A percentile compares a stretch with the other conserved stretches of the same genome.
Evolutionary conservation across 2,797 vertebrate species (phyloP).

Genomic region (Onychomys arenicola): DNA sequence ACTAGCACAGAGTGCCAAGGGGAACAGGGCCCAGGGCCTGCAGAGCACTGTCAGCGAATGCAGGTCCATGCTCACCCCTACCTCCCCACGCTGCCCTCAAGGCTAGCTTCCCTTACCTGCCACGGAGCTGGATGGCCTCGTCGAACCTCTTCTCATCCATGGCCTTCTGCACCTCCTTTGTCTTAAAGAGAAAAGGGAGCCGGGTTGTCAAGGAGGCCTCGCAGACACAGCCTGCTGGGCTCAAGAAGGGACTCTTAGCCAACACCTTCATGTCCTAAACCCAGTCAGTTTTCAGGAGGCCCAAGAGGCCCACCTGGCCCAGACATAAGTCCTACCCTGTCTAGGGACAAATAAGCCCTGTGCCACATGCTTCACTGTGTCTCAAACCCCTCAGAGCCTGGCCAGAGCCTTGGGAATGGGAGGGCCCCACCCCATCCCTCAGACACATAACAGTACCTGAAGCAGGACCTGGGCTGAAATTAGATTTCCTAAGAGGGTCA

Average conservation of each 20-base stretch:
- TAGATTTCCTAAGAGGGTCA: not conserved
- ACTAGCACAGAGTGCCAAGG: not conserved
- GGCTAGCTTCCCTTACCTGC: constrained; percentile 90
- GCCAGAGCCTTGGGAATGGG: not conserved
- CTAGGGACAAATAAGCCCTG: not conserved
- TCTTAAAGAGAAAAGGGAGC: constrained; percentile 85
- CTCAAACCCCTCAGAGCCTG: constrained; percentile 64
- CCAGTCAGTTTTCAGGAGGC: not conserved
- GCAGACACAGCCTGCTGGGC: rapidly evolving
- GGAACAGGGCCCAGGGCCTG: not conserved
- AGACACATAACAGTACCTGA: constrained; percentile 90
- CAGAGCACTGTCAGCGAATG: not conserved
- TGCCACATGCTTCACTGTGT: constrained; percentile 44
- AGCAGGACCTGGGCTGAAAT: constrained; percentile 84
- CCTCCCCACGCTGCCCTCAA: not conserved
- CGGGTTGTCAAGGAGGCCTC: not conserved
- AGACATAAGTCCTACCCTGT: rapidly evolving
- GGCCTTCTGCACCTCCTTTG: constrained; percentile 96
- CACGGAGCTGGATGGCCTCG: constrained; percentile 95
- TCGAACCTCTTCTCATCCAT: constrained; percentile 97
- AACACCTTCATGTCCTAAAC: rapidly evolving
- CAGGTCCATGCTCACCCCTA: not conserved
- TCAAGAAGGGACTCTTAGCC: not conserved
- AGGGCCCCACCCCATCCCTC: constrained; percentile 65
- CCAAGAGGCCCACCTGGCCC: not conserved